Evolutionary conservation across 2,888 invertebrate genomes (phyloP), one percentile per base, ranked within the genome.

Genomic region (Hermaeophaga mercurialis): DNA sequence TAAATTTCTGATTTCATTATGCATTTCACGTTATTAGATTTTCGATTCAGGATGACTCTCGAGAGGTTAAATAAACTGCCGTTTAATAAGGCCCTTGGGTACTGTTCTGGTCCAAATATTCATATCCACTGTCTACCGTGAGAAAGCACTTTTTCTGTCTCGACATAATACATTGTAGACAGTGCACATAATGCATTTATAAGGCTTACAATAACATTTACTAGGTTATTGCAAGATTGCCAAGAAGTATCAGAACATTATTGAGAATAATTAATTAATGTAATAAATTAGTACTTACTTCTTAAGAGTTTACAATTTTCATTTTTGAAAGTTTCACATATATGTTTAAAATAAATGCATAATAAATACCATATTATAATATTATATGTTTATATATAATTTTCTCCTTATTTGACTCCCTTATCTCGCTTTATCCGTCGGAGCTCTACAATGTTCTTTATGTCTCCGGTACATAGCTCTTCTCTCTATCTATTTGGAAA

Each of bases 71-170:
- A 14, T 47, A 47, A 47, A 36, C 47, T 47, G 36, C 47, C 18
- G 24, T 36, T 47, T 47, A 47, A 36, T 47, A 26, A 48, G 26
- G 28, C 48, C 48, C 48, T 48, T 28, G 18, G 39, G 48, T 48
- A 48, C 48, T 48, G 48, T 48, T 48, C 48, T 48, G 38, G 38
- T 48, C 48, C 36, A 38, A 48, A 48, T 48, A 48, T 28, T 48
- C 28, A 11, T 28, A 28, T 18, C n/a, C 36, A 48, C 3, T 28
- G 48, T 48, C 48, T 48, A 28, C 17, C 48, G 48, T 48, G 48
- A 38, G 48, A 48, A 48, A 48, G 48, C 28, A 48, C 36, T 47
- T 47, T 47, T 47, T 47, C 22, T 47, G 36, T 47, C 47, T 36
- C 22, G 19, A 38, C 8, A 47, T 22, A 47, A 47, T 34, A 19